These are phyloP conservation scores for Typhlichthys eigenmanni DNA, from an alignment of 2,797 vertebrate species.

Conservation along the genomic window DNA sequence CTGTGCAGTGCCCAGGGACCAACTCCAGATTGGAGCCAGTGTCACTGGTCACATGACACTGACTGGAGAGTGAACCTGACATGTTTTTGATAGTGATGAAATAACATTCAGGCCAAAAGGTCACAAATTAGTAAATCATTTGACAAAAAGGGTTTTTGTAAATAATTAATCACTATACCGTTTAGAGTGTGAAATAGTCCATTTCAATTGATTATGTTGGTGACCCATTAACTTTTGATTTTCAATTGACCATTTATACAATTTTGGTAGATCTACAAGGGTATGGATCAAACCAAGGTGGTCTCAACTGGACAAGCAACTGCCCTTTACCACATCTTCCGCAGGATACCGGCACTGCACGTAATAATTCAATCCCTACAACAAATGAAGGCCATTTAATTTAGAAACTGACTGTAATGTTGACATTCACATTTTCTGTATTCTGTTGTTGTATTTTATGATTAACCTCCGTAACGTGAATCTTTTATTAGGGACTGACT, in stretches of 20 bases:
- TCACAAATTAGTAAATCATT: too few species aligned
- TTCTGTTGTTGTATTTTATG: neutral
- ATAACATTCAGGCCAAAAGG: too few species aligned
- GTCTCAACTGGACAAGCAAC: neutral
- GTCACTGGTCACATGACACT: too few species aligned
- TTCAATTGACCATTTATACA: neutral
- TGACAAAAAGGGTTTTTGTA: too few species aligned
- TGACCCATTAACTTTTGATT: neutral
- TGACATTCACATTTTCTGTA: too few species aligned
- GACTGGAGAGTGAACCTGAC: too few species aligned
- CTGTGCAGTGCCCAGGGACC: too few species aligned
- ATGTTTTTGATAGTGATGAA: too few species aligned
- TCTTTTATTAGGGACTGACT: conserved; percentile 17
- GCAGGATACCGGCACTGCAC: conserved; percentile 3
- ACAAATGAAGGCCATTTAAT: conserved; percentile 10
- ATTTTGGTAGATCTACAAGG: conserved; percentile 14
- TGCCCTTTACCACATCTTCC: conserved; percentile 39
- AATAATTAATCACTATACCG: too few species aligned
- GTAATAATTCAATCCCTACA: conserved; percentile 4
- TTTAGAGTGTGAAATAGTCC: too few species aligned
- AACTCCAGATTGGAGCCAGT: too few species aligned
- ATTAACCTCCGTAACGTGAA: neutral
- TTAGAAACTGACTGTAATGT: too few species aligned
- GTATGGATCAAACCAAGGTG: conserved; percentile 17
- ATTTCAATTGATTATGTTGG: neutral